Evolutionary conservation across 2,797 vertebrate genomes (phyloP).

Genomic region (Syngnathus acus): DNA sequence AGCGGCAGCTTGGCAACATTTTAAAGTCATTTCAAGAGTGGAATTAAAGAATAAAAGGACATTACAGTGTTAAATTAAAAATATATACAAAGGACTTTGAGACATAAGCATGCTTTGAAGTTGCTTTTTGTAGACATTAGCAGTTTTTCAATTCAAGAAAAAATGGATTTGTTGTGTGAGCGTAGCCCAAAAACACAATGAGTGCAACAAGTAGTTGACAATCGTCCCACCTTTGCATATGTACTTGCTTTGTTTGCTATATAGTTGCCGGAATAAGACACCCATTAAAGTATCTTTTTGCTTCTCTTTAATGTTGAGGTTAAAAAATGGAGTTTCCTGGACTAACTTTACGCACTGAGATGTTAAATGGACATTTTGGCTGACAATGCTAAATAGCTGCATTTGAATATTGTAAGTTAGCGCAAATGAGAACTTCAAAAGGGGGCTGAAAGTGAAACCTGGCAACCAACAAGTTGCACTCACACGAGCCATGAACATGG

Average conservation of each 20-base stretch:
- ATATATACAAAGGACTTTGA: too few species aligned
- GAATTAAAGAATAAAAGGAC: too few species aligned
- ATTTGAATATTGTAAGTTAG: background rate
- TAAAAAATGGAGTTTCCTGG: slow-evolving; percentile 49
- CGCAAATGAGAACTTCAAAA: background rate
- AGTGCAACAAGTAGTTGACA: slow-evolving; percentile 32
- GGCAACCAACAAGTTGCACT: background rate
- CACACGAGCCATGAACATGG: background rate
- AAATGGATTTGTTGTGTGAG: background rate
- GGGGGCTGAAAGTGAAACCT: background rate
- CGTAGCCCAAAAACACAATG: background rate
- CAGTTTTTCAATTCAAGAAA: too few species aligned
- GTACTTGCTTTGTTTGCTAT: slow-evolving; percentile 50
- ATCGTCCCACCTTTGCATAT: slow-evolving; percentile 38
- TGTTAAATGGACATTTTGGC: background rate
- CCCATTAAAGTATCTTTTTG: slow-evolving; percentile 37
- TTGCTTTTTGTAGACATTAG: too few species aligned
- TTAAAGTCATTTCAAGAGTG: too few species aligned
- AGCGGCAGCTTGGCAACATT: too few species aligned
- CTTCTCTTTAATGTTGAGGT: slow-evolving; percentile 65
- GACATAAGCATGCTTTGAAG: too few species aligned
- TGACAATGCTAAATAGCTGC: background rate
- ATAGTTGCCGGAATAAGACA: slow-evolving; percentile 40
- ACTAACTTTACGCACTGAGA: slow-evolving; percentile 20
- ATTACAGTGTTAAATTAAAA: too few species aligned